A percentile compares a stretch with the other conserved stretches of the same genome.
These are phyloP conservation scores for Leptinotarsa rubiginosa DNA, from an alignment of 2,888 invertebrate genomes.

Conservation along the genomic window DNA sequence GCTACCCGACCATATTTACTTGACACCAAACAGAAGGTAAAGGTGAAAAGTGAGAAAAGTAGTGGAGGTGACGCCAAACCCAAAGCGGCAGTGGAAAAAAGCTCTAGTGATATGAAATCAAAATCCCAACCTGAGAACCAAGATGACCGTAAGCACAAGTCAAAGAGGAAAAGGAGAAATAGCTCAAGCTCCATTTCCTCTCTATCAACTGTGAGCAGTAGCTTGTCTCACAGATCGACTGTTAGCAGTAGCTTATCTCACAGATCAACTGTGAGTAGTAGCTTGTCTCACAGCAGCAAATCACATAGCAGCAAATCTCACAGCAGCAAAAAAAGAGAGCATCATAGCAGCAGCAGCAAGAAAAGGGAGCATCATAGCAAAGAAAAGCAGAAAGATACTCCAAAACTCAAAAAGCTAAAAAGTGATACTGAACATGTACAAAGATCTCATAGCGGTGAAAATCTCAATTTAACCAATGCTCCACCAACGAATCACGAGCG, in stretches of 20 bases:
- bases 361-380: slow-evolving; percentile 52
- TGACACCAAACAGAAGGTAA: slow-evolving; percentile 45
- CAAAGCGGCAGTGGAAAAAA: slow-evolving; percentile 43
- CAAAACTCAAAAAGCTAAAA: slow-evolving; percentile 62
- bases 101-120: slow-evolving; percentile 45
- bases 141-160: slow-evolving; percentile 48
- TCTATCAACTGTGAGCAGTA: slow-evolving; percentile 62
- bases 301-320: too few species aligned
- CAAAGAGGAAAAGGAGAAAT: slow-evolving; percentile 63
- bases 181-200: slow-evolving; percentile 64
- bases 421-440: slow-evolving; percentile 54
- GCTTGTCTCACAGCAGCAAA: slow-evolving; percentile 53
- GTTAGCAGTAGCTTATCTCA: too few species aligned
- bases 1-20: slow-evolving; percentile 45
- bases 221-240: background rate
- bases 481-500: slow-evolving; percentile 78
- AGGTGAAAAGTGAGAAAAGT: slow-evolving; percentile 34
- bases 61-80: slow-evolving; percentile 30
- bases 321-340: slow-evolving; percentile 53
- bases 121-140: slow-evolving; percentile 38
- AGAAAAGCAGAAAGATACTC: slow-evolving; percentile 52
- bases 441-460: slow-evolving; percentile 58
- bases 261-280: slow-evolving; percentile 54
- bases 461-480: slow-evolving; percentile 58
- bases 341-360: slow-evolving; percentile 40